Base-by-base conservation (phyloP, 2,797 vertebrate species). In the Champsocephalus esox region DNA sequence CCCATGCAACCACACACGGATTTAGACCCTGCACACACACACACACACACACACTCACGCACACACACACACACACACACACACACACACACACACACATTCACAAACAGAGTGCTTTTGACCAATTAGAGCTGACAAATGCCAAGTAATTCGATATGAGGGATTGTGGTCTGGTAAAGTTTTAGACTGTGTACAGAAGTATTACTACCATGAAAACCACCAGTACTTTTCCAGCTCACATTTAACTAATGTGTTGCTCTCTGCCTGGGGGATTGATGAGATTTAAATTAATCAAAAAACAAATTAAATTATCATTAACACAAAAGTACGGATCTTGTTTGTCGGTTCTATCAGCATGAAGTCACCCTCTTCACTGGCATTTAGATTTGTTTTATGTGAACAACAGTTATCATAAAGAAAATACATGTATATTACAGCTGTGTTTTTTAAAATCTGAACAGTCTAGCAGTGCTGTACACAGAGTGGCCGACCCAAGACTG, bases 71-170 rank as follows among this genome's bases (percentile, higher is more conserved):
- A 63, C 43, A 73, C 62, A 63, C 9, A 60, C 19, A n/a, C n/a
- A n/a, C 19, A 19, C 61, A 68, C 43, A 72, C 62, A 63, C 9
- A 58, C 61, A 66, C 43, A 72, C 34, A 38, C 34, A 38, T 2
- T 1, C 34, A 73, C 16, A 70, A 32, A 50, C 32, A 51, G 34
- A 70, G 28, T 13, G 43, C 67, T 62, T 83, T 86, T 50, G 69
- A 76, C 67, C 81, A 85, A 89, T 82, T 87, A 85, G 16, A 63
- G 66, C 38, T 74, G 73, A 86, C 86, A 86, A 89, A 87, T 84
- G 76, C 76, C 82, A 85, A 88, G 90, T 86, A 90, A 91, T 4
- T 79, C 81, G 82, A 87, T 75, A 89, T 77, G 76, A 77, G 83
- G 73, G 81, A 81, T 85, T 87, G 83, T 79, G 86, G 88, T 88